phyloP scores from a whole-genome alignment of 1,140 invertebrate species.

The Archegozetes longisetosus region DNA sequence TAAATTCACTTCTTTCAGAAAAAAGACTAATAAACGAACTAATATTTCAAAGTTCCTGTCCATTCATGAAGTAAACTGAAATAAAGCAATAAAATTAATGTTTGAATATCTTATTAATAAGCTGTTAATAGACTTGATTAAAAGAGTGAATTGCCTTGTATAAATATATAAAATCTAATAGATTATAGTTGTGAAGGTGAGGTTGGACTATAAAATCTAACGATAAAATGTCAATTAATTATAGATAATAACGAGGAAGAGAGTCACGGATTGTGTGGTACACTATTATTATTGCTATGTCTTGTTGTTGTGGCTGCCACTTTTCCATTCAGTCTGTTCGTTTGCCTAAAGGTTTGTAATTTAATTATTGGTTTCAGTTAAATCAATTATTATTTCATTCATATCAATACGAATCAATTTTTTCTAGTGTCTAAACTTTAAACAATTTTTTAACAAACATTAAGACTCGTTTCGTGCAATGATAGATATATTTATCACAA shows the following conservation, averaged over 20 bases:
- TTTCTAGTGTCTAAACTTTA: not conserved
- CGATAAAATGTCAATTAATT: not conserved
- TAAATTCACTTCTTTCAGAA: too few species aligned
- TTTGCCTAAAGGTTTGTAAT: conserved; percentile 25
- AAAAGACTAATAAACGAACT: too few species aligned
- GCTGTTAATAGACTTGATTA: too few species aligned
- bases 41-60: too few species aligned
- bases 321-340: conserved; percentile 23
- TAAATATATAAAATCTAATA: too few species aligned
- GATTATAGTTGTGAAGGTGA: too few species aligned
- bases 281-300: not conserved
- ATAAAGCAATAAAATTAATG: too few species aligned
- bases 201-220: too few species aligned
- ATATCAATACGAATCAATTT: not conserved
- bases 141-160: too few species aligned
- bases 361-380: not conserved
- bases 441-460: not conserved
- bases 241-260: not conserved
- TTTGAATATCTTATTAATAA: too few species aligned
- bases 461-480: not conserved
- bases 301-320: conserved; percentile 19
- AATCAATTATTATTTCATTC: not conserved
- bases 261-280: not conserved
- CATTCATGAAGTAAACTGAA: too few species aligned
- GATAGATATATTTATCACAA: too few species aligned